A percentile compares a stretch with the other conserved stretches of the same genome.
phyloP scores from a whole-genome alignment of 2,888 invertebrate genomes.

The Volucella inflata region DNA sequence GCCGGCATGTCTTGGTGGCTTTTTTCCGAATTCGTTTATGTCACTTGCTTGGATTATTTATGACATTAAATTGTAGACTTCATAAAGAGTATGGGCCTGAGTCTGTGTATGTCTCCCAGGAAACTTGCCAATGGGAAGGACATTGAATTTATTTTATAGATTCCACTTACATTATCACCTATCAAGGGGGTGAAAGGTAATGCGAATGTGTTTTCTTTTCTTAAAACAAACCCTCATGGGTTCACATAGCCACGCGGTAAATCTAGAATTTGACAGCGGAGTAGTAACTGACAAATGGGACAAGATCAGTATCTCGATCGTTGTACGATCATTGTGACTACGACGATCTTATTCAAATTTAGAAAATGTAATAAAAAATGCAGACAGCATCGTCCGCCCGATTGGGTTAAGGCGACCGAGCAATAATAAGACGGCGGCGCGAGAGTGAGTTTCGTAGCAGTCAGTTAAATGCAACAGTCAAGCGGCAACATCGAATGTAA shows the following conservation, averaged over 20 bases:
- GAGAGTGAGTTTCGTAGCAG: background rate
- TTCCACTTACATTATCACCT: too few relatives aligned
- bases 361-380: slow-evolving; percentile 61
- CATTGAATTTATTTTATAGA: too few relatives aligned
- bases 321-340: background rate
- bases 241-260: slow-evolving; percentile 24
- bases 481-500: slow-evolving; percentile 46
- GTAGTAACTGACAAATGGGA: slow-evolving; percentile 49
- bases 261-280: slow-evolving; percentile 51
- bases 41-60: slow-evolving; percentile 56
- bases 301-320: slow-evolving; percentile 49
- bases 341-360: slow-evolving; percentile 49
- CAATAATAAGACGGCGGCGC: slow-evolving; percentile 1
- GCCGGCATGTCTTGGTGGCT: slow-evolving; percentile 44
- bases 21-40: slow-evolving; percentile 55
- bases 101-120: too few relatives aligned
- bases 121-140: too few relatives aligned
- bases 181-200: background rate
- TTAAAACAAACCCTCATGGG: slow-evolving; percentile 33
- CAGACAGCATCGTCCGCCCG: slow-evolving; percentile 73
- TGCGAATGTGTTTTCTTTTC: background rate
- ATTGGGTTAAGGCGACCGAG: slow-evolving; percentile 52
- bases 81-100: slow-evolving; percentile 3
- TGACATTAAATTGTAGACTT: slow-evolving; percentile 64
- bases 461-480: slow-evolving; percentile 7